Percentiles rank a stretch among this genome's conserved stretches.
These are phyloP conservation scores for Onthophagus sagittarius DNA, from an alignment of 2,888 invertebrate genomes.

Conservation along the genomic window DNA sequence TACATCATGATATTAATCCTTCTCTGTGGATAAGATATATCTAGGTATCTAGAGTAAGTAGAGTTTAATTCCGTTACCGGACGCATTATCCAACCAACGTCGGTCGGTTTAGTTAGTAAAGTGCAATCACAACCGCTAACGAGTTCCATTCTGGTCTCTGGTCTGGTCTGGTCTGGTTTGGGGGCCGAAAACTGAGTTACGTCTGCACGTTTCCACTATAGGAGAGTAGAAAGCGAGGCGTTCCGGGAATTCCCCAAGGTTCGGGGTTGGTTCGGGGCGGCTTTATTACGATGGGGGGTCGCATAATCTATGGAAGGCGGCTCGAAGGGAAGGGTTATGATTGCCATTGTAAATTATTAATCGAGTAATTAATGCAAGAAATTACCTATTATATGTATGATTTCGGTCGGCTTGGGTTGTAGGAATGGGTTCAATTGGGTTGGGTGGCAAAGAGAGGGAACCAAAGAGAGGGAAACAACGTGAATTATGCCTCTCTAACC, in stretches of 20 bases:
- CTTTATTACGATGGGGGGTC: neutral
- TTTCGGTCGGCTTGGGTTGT: constrained; percentile 43
- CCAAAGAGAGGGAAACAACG: too few species aligned
- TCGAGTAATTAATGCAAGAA: constrained; percentile 54
- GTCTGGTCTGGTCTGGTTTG: neutral
- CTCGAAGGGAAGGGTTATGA: constrained; percentile 47
- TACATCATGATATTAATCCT: too few species aligned
- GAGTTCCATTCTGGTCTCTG: neutral
- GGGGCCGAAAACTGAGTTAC: neutral
- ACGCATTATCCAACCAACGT: neutral
- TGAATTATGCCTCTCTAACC: too few species aligned
- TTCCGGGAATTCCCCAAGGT: neutral
- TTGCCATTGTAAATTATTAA: constrained; percentile 52
- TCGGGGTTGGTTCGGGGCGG: neutral
- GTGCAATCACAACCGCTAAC: neutral
- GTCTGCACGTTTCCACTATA: neutral
- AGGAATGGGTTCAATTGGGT: too few species aligned
- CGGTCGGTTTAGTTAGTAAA: neutral
- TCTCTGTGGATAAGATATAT: too few species aligned
- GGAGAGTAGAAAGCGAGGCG: neutral
- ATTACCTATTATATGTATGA: constrained; percentile 53
- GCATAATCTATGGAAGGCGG: constrained; percentile 41
- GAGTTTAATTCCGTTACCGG: neutral
- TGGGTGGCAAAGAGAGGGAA: too few species aligned
- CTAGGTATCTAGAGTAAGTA: neutral